Conservation (phyloP, 1,140 invertebrate genomes). For the Nymphalis io region DNA sequence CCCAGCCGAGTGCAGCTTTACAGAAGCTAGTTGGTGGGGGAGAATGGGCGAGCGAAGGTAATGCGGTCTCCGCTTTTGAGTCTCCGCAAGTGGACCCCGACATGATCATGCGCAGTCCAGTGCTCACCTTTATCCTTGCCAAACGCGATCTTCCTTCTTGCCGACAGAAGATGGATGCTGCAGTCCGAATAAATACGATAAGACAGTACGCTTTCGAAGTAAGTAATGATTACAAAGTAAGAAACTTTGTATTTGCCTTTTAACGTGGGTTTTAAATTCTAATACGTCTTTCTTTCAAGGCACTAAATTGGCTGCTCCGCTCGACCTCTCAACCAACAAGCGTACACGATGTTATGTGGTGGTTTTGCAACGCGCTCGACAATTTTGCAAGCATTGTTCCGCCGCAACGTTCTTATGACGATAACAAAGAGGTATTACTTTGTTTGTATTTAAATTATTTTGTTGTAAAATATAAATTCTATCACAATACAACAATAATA, state of each 20-base stretch:
- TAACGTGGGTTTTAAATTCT: background rate
- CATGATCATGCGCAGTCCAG: slow-evolving; percentile 58
- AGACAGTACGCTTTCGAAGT: slow-evolving; percentile 77
- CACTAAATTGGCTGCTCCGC: slow-evolving; percentile 96
- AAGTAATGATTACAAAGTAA: slow-evolving; percentile 20
- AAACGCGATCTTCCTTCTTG: slow-evolving; percentile 59
- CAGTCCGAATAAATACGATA: slow-evolving; percentile 68
- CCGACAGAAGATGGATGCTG: slow-evolving; percentile 69
- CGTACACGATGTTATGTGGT: slow-evolving; percentile 97
- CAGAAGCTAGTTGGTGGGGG: slow-evolving; percentile 83
- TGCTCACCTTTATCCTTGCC: slow-evolving; percentile 65
- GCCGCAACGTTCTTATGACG: slow-evolving; percentile 47
- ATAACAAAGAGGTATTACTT: slow-evolving; percentile 59
- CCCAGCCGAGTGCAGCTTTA: slow-evolving; percentile 90
- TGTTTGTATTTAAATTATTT: background rate
- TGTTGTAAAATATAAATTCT: too few species aligned
- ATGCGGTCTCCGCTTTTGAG: slow-evolving; percentile 60
- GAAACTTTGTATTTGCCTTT: slow-evolving; percentile 1
- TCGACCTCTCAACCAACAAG: slow-evolving; percentile 94
- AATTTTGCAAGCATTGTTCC: slow-evolving; percentile 60
- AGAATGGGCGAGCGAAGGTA: slow-evolving; percentile 44
- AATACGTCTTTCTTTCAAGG: slow-evolving; percentile 76
- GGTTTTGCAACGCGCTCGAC: slow-evolving; percentile 84
- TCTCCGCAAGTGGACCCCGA: slow-evolving; percentile 58
- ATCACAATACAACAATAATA: too few species aligned